Evolutionary conservation across 2,113 vertebrate species (phyloP), one percentile per base, ranked within the genome.

Genomic region (Euleptes europaea): DNA sequence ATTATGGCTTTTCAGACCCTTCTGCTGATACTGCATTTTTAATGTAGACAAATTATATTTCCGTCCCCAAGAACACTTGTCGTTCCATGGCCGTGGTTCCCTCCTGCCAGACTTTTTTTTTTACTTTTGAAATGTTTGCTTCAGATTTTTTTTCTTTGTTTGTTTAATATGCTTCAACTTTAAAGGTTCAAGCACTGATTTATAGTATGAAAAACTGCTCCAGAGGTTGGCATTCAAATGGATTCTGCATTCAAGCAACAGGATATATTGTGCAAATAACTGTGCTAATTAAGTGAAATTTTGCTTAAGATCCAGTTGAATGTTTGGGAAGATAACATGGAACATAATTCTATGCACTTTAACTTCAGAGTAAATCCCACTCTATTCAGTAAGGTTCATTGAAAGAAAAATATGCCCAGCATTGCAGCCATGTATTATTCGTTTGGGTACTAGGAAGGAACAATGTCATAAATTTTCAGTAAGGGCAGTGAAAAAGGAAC

Each of bases 21-120:
- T 93, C 88, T 83, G 92, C 92, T 88, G 92, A 94, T 91, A 86
- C 75, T 90, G 90, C 81, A 66, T 92, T 87, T 94, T 93, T 87
- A 93, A 93, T 84, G 65, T 77, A 80, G 85, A 88, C 90, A 92
- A 83, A 92, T 89, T 57, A 78, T 19, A 38, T 81, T 86, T 87
- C 74, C 44, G 77, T 65, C 70, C 21, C 38, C 51, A 13, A 3
- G 84, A 80, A 5, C 65, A 44, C 38, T 60, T 73, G 38, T 82
- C 82, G 57, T 78, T 72, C 86, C 49, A 0, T 74, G 86, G 65
- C 83, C 1, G 0, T 28, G 78, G 78, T 88, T 93, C 87, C 85
- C 65, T 89, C 80, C 93, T 17, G 73, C 84, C 67, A 28, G 82
- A 0, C 86, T 7, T 60, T 17, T 86, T 83, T 44, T 88, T 89